phyloP scores from a whole-genome alignment of 2,797 vertebrate genomes.

The Typhlichthys eigenmanni region DNA sequence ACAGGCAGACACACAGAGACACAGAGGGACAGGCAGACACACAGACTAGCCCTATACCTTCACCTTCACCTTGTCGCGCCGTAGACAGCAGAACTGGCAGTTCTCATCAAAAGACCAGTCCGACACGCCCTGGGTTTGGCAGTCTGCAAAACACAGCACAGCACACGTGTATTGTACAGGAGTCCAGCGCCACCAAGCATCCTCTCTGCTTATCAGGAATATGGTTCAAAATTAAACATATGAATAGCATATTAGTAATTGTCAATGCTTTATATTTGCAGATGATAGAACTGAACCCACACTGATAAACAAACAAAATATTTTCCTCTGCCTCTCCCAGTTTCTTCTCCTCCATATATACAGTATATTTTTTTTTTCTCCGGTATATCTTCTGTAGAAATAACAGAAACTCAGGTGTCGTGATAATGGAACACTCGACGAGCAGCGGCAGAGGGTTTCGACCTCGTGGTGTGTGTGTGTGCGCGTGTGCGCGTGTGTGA shows the following conservation, averaged over 20 bases:
- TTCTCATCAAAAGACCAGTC: conserved; percentile 97
- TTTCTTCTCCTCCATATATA: too few species aligned
- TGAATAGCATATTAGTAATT: too few species aligned
- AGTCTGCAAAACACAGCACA: conserved; percentile 74
- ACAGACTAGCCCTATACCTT: conserved; percentile 17
- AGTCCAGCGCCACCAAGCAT: too few species aligned
- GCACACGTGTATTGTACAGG: neutral
- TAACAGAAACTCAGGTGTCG: too few species aligned
- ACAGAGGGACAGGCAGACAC: neutral
- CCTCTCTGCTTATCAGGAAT: too few species aligned
- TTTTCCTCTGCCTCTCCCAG: too few species aligned
- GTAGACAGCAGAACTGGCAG: conserved; percentile 95
- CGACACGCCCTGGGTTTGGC: conserved; percentile 90
- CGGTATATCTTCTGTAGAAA: too few species aligned
- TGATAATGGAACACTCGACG: neutral
- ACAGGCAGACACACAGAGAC: neutral
- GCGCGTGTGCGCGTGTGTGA: conserved; percentile 5
- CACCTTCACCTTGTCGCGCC: conserved; percentile 94
- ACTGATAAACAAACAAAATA: too few species aligned
- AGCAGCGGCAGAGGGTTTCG: neutral
- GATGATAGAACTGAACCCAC: too few species aligned
- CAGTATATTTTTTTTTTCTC: too few species aligned
- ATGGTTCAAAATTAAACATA: too few species aligned
- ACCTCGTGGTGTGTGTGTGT: neutral
- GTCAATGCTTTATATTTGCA: too few species aligned